Conservation (phyloP, 64 coral and sea anemone species). For the Pocillopora verrucosa region DNA sequence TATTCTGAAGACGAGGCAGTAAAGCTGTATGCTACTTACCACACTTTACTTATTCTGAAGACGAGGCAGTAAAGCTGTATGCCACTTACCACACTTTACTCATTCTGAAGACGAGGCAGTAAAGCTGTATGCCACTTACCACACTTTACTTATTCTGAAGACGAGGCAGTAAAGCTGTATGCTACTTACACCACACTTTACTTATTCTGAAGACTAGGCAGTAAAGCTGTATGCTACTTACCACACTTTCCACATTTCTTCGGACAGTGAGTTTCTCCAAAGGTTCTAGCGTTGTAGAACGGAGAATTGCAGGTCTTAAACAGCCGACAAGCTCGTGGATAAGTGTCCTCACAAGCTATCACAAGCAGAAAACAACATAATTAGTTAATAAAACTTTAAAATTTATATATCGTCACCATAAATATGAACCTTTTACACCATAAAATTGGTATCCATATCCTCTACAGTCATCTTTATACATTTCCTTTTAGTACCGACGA, state of each 20-base stretch:
- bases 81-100: constrained; percentile 9
- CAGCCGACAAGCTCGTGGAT: neutral
- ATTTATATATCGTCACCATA: no score
- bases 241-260: constrained; percentile 28
- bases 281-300: constrained; percentile 3
- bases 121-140: no score
- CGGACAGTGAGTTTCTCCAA: neutral
- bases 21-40: neutral
- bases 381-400: neutral
- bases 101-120: no score
- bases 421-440: no score
- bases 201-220: no score
- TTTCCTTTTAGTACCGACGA: no score
- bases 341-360: constrained; percentile 15
- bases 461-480: no score
- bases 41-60: neutral
- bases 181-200: neutral
- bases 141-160: no score
- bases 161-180: no score
- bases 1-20: no score
- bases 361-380: neutral
- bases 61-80: neutral
- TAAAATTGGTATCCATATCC: no score
- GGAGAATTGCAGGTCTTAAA: constrained; percentile 9
- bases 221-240: neutral